Percentiles rank a stretch among this genome's conserved stretches.
These are phyloP conservation scores for Toxostoma redivivum DNA, from an alignment of 2,113 vertebrate species.

Conservation along the genomic window DNA sequence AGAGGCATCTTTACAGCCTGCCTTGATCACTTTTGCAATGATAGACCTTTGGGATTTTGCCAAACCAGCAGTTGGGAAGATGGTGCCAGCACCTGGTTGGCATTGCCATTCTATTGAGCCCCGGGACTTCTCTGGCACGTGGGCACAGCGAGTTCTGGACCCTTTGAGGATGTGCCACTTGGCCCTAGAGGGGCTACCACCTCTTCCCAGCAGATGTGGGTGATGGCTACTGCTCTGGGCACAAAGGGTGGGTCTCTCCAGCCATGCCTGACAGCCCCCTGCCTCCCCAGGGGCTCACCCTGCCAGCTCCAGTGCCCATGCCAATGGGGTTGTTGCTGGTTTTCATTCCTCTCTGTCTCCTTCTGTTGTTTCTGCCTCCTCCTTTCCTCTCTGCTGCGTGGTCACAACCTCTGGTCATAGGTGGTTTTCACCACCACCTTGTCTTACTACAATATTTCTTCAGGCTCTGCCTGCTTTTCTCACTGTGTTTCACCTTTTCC, in stretches of 20 bases:
- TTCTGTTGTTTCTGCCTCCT: neutral
- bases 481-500: neutral
- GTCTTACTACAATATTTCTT: neutral
- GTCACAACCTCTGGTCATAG: neutral
- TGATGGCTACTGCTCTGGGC: neutral
- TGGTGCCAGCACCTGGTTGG: neutral
- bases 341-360: neutral
- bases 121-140: fast-evolving
- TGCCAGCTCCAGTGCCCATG: neutral
- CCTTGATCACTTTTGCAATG: neutral
- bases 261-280: neutral
- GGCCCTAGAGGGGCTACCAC: neutral
- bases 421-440: neutral
- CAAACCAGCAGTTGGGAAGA: neutral
- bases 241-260: neutral
- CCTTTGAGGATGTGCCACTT: neutral
- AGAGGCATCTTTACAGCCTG: neutral
- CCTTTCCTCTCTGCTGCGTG: neutral
- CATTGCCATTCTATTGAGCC: neutral
- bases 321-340: neutral
- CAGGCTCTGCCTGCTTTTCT: neutral
- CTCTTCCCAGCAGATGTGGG: neutral
- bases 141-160: fast-evolving
- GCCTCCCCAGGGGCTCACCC: neutral
- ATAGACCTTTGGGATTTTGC: neutral